Evolutionary conservation across 2,888 invertebrate genomes (phyloP), one percentile per base, ranked within the genome.

Genomic region (Agrochola litura): DNA sequence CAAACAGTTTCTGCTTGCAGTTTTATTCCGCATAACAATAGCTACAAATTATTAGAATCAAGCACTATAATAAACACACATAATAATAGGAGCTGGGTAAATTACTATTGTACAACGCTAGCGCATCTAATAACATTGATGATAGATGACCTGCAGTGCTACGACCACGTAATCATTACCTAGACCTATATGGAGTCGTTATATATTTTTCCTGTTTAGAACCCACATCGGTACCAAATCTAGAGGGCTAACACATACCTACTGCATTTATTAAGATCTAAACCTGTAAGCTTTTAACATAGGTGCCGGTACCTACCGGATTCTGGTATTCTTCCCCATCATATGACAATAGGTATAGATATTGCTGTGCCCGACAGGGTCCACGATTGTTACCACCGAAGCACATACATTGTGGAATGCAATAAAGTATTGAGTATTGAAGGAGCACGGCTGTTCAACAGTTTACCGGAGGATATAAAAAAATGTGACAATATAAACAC

Each of bases 41-140:
- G 41, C 49, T 41, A 52, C 41, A 64, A 63, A 77, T 52, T 16
- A 52, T 77, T 16, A 41, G 1, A 77, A 77, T 12, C 77, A 30
- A 37, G 19, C 52, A 77, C 30, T 30, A 52, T 37, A 75, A 77
- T 46, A 77, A 77, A 46, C 30, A 77, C 30, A 54, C 78, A 49
- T 68, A 64, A 81, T 61, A 67, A 74, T 63, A 54, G n/a, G 41
- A 63, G 56, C 49, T 52, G 43, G 25, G 16, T 46, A 65, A 81
- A 81, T 63, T 67, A 52, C 76, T 79, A 66, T 66, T 75, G 81
- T 61, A 10, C 25, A 19, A 54, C 30, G 58, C 69, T 80, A 67
- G 80, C 80, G 60, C 66, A 81, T 82, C 70, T 81, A 81, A 81
- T 82, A 37, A 65, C 49, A 64, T 64, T 19, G 12, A 58, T 73